phyloP scores from a whole-genome alignment of 1,140 invertebrate species.

The Mylabris phalerata region DNA sequence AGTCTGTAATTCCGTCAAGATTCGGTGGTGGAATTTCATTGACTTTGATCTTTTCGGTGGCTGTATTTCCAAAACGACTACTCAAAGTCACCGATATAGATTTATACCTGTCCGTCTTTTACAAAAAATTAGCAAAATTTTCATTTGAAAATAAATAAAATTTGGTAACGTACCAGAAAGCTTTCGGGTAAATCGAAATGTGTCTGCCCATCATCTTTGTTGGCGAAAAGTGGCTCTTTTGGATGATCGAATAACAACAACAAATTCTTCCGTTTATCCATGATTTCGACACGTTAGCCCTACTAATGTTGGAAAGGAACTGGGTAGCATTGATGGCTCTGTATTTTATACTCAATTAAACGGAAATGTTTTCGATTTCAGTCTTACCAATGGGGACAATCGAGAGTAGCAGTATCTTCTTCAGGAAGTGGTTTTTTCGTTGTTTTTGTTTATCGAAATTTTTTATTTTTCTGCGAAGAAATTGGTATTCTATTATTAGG shows the following conservation, averaged over 20 bases:
- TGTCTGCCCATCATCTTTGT: conserved; percentile 55
- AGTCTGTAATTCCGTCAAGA: conserved; percentile 55
- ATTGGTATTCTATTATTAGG: too few relatives aligned
- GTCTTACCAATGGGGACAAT: too few relatives aligned
- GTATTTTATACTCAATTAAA: too few relatives aligned
- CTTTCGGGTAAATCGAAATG: conserved; percentile 57
- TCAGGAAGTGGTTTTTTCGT: too few relatives aligned
- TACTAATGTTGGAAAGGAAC: too few relatives aligned
- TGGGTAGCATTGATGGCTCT: too few relatives aligned
- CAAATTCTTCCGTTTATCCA: conserved; percentile 41
- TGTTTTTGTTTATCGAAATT: too few relatives aligned
- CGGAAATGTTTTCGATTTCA: too few relatives aligned
- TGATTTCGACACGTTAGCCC: conserved; percentile 25
- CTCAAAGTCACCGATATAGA: conserved; percentile 25
- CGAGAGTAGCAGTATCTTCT: too few relatives aligned
- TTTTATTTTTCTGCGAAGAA: too few relatives aligned
- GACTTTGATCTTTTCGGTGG: conserved; percentile 49
- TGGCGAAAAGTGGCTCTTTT: conserved; percentile 63
- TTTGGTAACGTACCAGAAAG: conserved; percentile 40
- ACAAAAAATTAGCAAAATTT: conserved; percentile 18
- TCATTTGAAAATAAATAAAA: too few relatives aligned
- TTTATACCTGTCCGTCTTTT: conserved; percentile 52
- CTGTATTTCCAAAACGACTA: conserved; percentile 53
- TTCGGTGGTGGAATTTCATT: conserved; percentile 62
- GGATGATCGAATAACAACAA: conserved; percentile 61